phyloP scores from a whole-genome alignment of 1,140 invertebrate species.

The Probaryconus sp. region DNA sequence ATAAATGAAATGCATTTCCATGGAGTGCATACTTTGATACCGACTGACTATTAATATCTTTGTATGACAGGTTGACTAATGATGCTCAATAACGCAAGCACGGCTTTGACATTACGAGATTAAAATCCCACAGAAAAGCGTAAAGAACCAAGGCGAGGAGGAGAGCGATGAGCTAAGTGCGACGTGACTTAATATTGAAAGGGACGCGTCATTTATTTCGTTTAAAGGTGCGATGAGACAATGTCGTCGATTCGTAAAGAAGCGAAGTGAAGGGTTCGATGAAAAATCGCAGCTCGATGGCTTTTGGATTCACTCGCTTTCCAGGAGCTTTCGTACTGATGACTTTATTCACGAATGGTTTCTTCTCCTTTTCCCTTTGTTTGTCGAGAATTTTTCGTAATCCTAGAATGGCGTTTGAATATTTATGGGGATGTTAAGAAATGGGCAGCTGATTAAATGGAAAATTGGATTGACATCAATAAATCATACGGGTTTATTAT shows the following conservation, averaged over 20 bases:
- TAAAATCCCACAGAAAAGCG: slow-evolving; percentile 71
- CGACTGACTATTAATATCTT: slow-evolving; percentile 75
- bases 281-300: too few relatives aligned
- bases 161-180: slow-evolving; percentile 35
- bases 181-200: slow-evolving; percentile 60
- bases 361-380: too few relatives aligned
- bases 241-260: slow-evolving; percentile 34
- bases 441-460: too few relatives aligned
- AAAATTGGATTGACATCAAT: too few relatives aligned
- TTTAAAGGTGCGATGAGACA: slow-evolving; percentile 57
- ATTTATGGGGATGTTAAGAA: too few relatives aligned
- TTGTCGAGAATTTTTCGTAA: too few relatives aligned
- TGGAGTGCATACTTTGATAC: slow-evolving; percentile 76
- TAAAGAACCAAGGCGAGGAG: slow-evolving; percentile 50
- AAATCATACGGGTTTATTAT: too few relatives aligned
- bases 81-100: slow-evolving; percentile 72
- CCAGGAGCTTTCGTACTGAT: too few relatives aligned
- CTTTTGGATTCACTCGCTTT: too few relatives aligned
- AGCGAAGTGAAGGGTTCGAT: too few relatives aligned
- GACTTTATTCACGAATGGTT: too few relatives aligned
- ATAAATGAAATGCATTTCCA: slow-evolving; percentile 77
- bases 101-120: slow-evolving; percentile 77
- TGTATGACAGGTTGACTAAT: slow-evolving; percentile 78
- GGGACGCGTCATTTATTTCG: slow-evolving; percentile 66
- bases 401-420: too few relatives aligned